Evolutionary conservation across 2,888 invertebrate genomes (phyloP), one percentile per base, ranked within the genome.

Genomic region (Amblyjoppa proteus): DNA sequence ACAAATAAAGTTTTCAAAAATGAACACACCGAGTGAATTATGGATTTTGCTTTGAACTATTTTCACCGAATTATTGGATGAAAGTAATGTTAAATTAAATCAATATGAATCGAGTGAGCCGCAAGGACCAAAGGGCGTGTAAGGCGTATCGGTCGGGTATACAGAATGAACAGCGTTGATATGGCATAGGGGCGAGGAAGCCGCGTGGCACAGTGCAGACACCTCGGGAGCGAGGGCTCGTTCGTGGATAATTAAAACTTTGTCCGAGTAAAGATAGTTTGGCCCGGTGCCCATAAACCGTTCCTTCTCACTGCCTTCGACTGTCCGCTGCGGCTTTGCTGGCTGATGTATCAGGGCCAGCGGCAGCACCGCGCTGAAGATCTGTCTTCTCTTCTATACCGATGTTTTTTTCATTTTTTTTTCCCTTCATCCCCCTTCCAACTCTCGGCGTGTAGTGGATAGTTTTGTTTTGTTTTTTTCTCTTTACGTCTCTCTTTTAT

Each of bases 231-330:
- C 68, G 58, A 58, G 45, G 61, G 56, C 69, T 58, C 71, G 73
- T 66, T 75, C 77, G 80, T 86, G 88, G 87, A 86, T 88, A 88
- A 87, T 88, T 87, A 88, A 86, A 88, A 88, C 85, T 88, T 87
- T 81, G 74, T 79, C 71, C 74, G 85, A 82, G 87, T 84, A 86
- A 88, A 88, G 87, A 87, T 88, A 88, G 86, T 86, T 87, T 89
- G 88, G 89, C 89, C 69, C 71, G 45, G 75, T 74, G 89, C 89
- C 85, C 89, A 86, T 75, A 53, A 66, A 69, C 34, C 84, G 84
- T 85, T 82, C 64, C 45, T 79, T 68, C 79, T 61, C 61, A 16
- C 61, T 58, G 74, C 79, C 20, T 66, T 80, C 56, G 16, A 81
- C 68, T 66, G 61, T 61, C 73, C 66, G 38, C 73, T 73, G 71